Conservation (phyloP, 1,140 invertebrate species). For the Lasioglossum albipes region DNA sequence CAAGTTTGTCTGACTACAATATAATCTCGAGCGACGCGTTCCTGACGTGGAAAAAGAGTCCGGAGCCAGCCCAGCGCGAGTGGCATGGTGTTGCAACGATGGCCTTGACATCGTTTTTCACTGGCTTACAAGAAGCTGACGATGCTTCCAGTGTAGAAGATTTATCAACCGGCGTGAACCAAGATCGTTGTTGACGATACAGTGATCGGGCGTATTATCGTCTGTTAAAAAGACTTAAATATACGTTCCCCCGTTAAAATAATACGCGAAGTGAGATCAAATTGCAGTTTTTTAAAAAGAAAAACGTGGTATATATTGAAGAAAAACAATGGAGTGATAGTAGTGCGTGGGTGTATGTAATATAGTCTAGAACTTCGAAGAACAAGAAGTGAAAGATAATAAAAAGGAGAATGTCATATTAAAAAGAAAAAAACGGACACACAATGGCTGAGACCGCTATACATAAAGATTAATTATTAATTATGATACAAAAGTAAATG, state of each 20-base stretch:
- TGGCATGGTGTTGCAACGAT: constrained; percentile 83
- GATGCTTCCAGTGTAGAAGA: constrained; percentile 75
- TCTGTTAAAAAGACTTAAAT: constrained; percentile 58
- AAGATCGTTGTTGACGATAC: constrained; percentile 62
- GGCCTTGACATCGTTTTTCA: constrained; percentile 83
- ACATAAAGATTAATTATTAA: constrained; percentile 74
- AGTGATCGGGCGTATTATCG: constrained; percentile 58
- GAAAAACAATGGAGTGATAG: constrained; percentile 56
- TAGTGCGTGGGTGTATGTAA: constrained; percentile 68
- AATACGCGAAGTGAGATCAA: constrained; percentile 62
- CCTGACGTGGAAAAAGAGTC: constrained; percentile 81
- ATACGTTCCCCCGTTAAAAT: constrained; percentile 57
- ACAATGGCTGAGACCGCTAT: constrained; percentile 67
- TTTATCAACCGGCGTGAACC: constrained; percentile 52
- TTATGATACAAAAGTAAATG: constrained; percentile 69
- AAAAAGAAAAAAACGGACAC: constrained; percentile 31
- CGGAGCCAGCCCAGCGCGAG: constrained; percentile 79
- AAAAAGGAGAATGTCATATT: constrained; percentile 60
- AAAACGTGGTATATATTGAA: constrained; percentile 50
- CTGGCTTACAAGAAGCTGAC: constrained; percentile 81
- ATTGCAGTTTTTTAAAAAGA: constrained; percentile 61
- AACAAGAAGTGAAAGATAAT: constrained; percentile 54
- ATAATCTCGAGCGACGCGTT: constrained; percentile 84
- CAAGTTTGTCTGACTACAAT: constrained; percentile 81
- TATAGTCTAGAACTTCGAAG: constrained; percentile 66